These are phyloP conservation scores for Coptotermes formosanus DNA, from an alignment of 1,140 invertebrate genomes.

Conservation along the genomic window DNA sequence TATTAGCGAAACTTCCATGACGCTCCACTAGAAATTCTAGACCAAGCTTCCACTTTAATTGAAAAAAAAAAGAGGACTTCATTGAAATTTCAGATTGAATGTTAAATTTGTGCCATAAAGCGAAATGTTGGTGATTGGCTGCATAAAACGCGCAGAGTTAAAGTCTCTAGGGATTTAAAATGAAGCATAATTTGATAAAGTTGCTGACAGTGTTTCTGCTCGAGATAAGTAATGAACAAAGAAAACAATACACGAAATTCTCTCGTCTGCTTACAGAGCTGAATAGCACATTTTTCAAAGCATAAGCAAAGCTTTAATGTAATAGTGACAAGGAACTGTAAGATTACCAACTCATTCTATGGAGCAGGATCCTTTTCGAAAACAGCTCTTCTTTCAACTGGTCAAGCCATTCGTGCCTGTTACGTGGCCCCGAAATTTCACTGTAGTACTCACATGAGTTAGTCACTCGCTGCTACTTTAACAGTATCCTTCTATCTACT, in stretches of 20 bases:
- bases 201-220: background rate
- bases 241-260: background rate
- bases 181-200: background rate
- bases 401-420: too few species aligned
- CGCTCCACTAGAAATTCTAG: background rate
- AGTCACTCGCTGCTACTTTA: too few species aligned
- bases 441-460: too few species aligned
- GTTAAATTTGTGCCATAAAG: slow-evolving; percentile 8
- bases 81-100: background rate
- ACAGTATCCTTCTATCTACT: too few species aligned
- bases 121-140: background rate
- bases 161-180: background rate
- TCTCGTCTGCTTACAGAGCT: background rate
- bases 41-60: background rate
- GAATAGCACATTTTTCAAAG: background rate
- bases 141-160: background rate
- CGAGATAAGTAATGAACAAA: background rate
- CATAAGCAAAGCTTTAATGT: too few species aligned
- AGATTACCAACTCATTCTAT: too few species aligned
- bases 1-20: background rate
- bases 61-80: background rate
- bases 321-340: too few species aligned
- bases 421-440: too few species aligned
- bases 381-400: too few species aligned
- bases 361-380: too few species aligned